Conservation (phyloP, 1,140 invertebrate species). For the Neelides sp. region DNA sequence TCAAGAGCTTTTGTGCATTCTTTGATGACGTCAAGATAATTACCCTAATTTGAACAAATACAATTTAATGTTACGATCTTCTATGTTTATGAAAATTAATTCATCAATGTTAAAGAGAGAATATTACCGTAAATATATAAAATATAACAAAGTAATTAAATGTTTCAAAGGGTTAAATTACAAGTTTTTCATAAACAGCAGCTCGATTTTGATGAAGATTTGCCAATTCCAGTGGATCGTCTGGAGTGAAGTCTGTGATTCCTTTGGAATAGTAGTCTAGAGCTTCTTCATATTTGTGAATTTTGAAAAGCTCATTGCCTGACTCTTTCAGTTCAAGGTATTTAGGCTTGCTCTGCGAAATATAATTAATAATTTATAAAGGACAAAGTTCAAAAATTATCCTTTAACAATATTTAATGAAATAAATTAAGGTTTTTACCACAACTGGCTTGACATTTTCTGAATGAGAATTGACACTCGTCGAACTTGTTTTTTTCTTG, state of each 20-base stretch:
- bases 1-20: constrained; percentile 77
- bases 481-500: too few relatives aligned
- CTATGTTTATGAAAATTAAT: neutral
- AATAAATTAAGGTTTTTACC: constrained; percentile 6
- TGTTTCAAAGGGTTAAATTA: constrained; percentile 34
- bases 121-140: neutral
- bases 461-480: too few relatives aligned
- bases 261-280: constrained; percentile 76
- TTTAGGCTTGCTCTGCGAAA: neutral
- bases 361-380: constrained; percentile 18
- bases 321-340: constrained; percentile 59
- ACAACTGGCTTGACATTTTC: too few relatives aligned
- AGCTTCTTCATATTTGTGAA: constrained; percentile 73
- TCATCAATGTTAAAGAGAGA: neutral
- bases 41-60: constrained; percentile 44
- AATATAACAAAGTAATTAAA: neutral
- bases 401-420: neutral
- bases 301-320: constrained; percentile 78
- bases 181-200: constrained; percentile 82
- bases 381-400: neutral
- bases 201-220: constrained; percentile 93
- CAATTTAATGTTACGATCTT: neutral
- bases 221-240: constrained; percentile 59
- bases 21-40: constrained; percentile 66
- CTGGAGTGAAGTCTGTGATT: constrained; percentile 65